Base-by-base conservation (phyloP, 2,888 invertebrate species). In the Scaptomyza parva region DNA sequence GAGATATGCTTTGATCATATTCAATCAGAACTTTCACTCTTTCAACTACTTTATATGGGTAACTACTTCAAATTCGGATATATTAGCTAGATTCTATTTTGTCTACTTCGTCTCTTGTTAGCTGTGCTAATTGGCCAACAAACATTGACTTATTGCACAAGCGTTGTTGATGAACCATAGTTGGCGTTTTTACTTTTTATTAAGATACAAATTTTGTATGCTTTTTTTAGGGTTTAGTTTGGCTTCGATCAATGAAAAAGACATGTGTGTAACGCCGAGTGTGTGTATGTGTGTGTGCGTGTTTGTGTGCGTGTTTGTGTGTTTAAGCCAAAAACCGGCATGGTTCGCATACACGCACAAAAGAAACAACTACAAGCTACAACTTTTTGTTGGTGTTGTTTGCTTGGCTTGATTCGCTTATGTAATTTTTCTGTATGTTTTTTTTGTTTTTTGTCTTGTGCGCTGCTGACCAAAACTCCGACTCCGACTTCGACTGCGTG, bases 191-290 rank as follows among this genome's bases (percentile, higher is more conserved):
- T 43, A 58, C 40, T 58, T 43, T 40, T 54, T 44, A 12, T 45
- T 62, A 45, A 62, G 30, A 35, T 40, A 59, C 35, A 61, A 63
- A 61, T 61, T 33, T 63, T 40, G 26, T 9, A 43, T 24, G 20
- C 41, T 20, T 45, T 22, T 41, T 52, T 55, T 28, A 24, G 48
- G 71, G 41, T 58, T 70, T 41, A 61, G 52, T 55, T 43, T 64
- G 43, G 61, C 71, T 79, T 62, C 76, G 61, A 76, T 82, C 64
- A 76, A 82, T 76, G 60, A 66, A 60, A 66, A 58, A 55, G 48
- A 43, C 12, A 37, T 37, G 35, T 30, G 37, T 17, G 6, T 35
- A 8, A n/a, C 17, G 50, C 14, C 11, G 51, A 43, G 33, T 43
- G 43, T n/a, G 20, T 28, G 50, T 53, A 14, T 14, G 51, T 52